Percentiles rank a stretch among this genome's conserved stretches.
These are phyloP conservation scores for Ploceus nigricollis DNA, from an alignment of 2,113 vertebrate species.

Conservation along the genomic window DNA sequence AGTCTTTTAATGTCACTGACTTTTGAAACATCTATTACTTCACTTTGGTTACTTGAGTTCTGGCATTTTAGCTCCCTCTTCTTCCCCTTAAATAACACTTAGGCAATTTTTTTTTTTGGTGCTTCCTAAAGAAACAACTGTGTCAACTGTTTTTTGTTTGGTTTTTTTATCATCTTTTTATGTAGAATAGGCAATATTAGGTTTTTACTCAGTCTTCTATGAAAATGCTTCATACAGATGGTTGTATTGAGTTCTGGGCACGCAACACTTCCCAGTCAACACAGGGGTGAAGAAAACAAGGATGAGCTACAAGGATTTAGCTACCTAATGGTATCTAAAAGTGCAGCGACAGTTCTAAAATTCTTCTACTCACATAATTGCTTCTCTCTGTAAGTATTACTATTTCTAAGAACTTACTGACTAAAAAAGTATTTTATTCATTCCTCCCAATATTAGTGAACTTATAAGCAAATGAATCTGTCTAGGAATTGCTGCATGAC, in stretches of 20 bases:
- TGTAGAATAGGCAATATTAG: not conserved
- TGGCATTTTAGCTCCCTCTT: not conserved
- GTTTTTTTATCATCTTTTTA: not conserved
- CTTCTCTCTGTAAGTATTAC: not conserved
- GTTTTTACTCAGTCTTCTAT: not conserved
- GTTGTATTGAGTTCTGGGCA: not conserved
- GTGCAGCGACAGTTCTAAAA: not conserved
- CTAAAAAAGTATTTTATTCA: not conserved
- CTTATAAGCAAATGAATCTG: not conserved
- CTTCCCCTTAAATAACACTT: slow-evolving; percentile 27
- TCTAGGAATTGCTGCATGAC: not conserved
- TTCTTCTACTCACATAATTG: not conserved
- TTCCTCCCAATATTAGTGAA: not conserved
- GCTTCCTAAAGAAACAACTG: not conserved
- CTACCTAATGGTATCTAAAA: not conserved
- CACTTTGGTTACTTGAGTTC: slow-evolving; percentile 2
- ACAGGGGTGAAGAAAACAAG: not conserved
- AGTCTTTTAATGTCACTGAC: not conserved
- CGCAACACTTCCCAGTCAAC: not conserved
- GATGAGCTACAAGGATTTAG: not conserved
- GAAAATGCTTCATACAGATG: not conserved
- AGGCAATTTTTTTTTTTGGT: not conserved
- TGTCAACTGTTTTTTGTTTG: not conserved
- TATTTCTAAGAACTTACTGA: not conserved
- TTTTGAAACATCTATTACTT: slow-evolving; percentile 18